These are phyloP conservation scores for Paedocypris sp. DNA, from an alignment of 2,113 vertebrate species.

Conservation along the genomic window DNA sequence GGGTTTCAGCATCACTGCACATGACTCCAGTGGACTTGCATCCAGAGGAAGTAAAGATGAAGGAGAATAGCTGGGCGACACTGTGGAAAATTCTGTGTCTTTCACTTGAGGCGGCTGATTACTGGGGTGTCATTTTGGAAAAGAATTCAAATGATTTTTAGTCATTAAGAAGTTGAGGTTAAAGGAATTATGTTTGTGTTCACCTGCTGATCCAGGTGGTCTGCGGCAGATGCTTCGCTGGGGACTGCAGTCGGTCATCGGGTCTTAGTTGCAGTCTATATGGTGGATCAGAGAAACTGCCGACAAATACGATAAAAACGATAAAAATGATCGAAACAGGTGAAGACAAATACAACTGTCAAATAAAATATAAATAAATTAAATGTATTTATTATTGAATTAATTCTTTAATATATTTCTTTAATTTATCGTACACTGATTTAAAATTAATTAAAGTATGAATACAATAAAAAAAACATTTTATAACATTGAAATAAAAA, in stretches of 20 bases:
- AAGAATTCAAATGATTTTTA: not conserved
- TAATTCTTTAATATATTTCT: no score
- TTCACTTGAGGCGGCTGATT: not conserved
- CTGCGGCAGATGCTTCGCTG: constrained; percentile 30
- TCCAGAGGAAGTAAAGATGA: not conserved
- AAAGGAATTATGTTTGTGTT: not conserved
- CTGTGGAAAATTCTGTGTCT: not conserved
- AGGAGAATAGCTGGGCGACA: not conserved
- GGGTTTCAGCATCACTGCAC: not conserved
- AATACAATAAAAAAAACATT: not conserved
- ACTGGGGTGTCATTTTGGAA: not conserved
- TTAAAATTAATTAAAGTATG: not conserved
- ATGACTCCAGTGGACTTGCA: not conserved
- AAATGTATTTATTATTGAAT: no score
- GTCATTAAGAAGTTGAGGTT: not conserved
- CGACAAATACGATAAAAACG: no score
- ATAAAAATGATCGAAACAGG: no score
- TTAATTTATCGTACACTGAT: not conserved
- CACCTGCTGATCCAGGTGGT: constrained; percentile 24
- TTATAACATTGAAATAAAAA: not conserved
- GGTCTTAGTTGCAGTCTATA: constrained; percentile 56
- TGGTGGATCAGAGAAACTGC: constrained; percentile 35
- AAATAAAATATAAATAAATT: no score
- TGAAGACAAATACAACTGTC: no score
- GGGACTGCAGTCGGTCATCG: constrained; percentile 49